Evolutionary conservation across 2,888 invertebrate species (phyloP).

Genomic region (Orchesellides sinensis): DNA sequence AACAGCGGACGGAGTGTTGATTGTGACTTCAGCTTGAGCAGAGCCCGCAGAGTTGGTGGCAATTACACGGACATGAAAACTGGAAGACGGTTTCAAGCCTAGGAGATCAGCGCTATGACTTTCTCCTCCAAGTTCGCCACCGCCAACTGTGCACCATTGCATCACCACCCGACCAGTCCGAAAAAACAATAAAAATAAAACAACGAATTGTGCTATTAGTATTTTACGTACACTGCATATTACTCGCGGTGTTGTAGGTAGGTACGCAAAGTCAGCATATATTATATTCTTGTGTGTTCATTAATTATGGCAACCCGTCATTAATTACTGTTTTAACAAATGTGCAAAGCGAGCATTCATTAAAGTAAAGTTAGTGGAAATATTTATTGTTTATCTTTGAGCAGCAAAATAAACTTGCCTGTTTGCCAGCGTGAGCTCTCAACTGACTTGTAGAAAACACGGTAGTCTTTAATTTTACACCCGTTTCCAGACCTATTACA

Average conservation of each 20-base stretch:
- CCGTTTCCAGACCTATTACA: conserved; percentile 59
- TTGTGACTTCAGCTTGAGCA: conserved; percentile 80
- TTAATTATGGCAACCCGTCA: conserved; percentile 2
- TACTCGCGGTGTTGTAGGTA: too few relatives aligned
- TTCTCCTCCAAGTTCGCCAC: conserved; percentile 62
- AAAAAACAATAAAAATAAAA: conserved; percentile 1
- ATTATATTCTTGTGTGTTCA: conserved; percentile 3
- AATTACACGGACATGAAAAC: conserved; percentile 78
- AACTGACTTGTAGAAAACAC: conserved; percentile 60
- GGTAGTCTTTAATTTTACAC: conserved; percentile 61
- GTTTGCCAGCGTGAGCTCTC: conserved; percentile 68
- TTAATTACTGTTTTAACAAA: not conserved
- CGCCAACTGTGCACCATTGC: conserved; percentile 42
- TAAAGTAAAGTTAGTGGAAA: not conserved
- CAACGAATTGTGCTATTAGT: not conserved
- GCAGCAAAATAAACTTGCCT: conserved; percentile 52
- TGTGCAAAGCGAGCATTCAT: not conserved
- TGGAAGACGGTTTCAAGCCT: conserved; percentile 74
- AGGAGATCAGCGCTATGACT: conserved; percentile 63
- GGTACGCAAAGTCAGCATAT: not conserved
- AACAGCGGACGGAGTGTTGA: conserved; percentile 80
- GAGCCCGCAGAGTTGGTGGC: conserved; percentile 83
- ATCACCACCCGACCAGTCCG: not conserved
- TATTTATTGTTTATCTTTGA: conserved; percentile 1
- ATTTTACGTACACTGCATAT: not conserved